Conservation (phyloP, 2,888 invertebrate species). For the Sisyra nigra region DNA sequence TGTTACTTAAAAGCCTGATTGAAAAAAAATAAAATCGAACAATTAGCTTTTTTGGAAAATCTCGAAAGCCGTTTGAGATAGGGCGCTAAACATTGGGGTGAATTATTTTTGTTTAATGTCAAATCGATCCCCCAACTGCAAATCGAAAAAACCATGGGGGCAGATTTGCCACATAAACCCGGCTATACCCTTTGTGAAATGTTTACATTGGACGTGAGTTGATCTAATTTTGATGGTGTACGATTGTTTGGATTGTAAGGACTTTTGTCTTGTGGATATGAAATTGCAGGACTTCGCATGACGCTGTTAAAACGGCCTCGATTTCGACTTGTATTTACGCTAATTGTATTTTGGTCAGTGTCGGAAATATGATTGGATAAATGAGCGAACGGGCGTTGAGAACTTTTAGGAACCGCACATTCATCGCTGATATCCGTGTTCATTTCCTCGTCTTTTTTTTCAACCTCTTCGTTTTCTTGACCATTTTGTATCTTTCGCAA, state of each 20-base stretch:
- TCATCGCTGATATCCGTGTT: not conserved
- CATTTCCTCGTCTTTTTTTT: not conserved
- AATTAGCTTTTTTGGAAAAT: too few relatives aligned
- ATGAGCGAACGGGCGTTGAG: conserved; percentile 38
- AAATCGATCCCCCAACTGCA: too few relatives aligned
- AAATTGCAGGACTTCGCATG: conserved; percentile 5
- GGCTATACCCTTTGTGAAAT: too few relatives aligned
- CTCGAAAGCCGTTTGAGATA: too few relatives aligned
- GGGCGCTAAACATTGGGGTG: too few relatives aligned
- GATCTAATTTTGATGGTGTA: conserved; percentile 1
- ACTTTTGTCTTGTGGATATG: conserved; percentile 4
- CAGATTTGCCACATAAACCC: too few relatives aligned
- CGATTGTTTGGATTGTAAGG: not conserved
- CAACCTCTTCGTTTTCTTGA: conserved; percentile 1
- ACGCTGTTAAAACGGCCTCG: not conserved
- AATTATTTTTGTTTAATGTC: too few relatives aligned
- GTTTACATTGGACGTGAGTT: too few relatives aligned
- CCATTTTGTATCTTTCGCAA: conserved; percentile 42
- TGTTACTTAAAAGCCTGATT: too few relatives aligned
- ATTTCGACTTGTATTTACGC: not conserved
- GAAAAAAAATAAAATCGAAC: too few relatives aligned
- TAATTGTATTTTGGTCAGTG: too few relatives aligned
- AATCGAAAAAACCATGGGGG: too few relatives aligned
- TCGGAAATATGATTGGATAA: conserved; percentile 18
- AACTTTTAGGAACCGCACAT: conserved; percentile 12